Base-by-base conservation (phyloP, 2,888 invertebrate species). In the Rhyacophila evoluta region DNA sequence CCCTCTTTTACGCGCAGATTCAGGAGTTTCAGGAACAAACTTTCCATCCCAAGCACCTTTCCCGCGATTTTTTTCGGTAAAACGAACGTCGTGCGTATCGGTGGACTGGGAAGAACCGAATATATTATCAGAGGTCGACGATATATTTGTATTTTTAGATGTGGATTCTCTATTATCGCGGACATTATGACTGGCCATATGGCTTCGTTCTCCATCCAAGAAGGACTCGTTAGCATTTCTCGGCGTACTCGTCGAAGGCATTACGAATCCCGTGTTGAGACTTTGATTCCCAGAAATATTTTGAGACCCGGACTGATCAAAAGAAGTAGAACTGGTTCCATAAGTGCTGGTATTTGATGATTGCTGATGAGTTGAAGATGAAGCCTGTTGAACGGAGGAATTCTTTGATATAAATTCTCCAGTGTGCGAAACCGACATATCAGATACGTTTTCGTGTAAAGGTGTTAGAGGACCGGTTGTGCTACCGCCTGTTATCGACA, bases 381-480 rank as follows among this genome's bases (percentile, higher is more conserved):
- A 87, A 33, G 89, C 87, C 28, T 72, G 73, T 2, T 69, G 29
- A 11, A 36, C 37, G 12, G 73, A 29, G 1, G 79, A 72, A n/a
- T 72, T 69, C 15, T 38, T 33, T 6, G 79, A 78, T 38, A 89
- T 84, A 83, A 87, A 89, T 81, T 89, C 90, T 72, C 90, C 90
- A 1, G 87, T 87, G 38, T 84, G 87, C 1, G 87, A 85, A 81
- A 87, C 86, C 69, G 88, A 86, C 89, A 90, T 89, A 79, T 90
- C 90, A 83, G 87, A 88, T 76, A 89, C 86, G 76, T 79, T 29
- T 69, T 81, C 81, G 4, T 87, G 84, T 82, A 85, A 87, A 82
- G 87, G 88, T 69, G 86, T 85, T 3, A 39, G 41, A 72, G 87
- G 84, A 84, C 86, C 86, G 80, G 85, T 85, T 12, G 75, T 70